These are phyloP conservation scores for Leucoraja erinaceus DNA, from an alignment of 2,113 vertebrate genomes.

Conservation along the genomic window DNA sequence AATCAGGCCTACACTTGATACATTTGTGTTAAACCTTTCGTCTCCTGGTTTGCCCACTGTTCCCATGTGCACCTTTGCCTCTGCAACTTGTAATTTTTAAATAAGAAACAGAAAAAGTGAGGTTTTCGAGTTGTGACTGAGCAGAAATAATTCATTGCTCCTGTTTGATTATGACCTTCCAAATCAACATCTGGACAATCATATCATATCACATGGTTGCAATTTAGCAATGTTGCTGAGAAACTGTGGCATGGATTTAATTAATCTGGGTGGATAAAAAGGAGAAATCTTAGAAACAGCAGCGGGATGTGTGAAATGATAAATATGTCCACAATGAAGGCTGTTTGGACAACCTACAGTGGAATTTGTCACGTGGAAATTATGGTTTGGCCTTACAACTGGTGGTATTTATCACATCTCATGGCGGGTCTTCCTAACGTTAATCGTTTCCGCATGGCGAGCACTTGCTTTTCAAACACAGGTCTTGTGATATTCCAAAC, in stretches of 20 bases:
- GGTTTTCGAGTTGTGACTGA: not conserved
- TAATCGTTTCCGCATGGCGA: not conserved
- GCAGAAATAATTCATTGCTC: not conserved
- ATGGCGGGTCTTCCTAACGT: no score
- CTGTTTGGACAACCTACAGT: not conserved
- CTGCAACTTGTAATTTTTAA: not conserved
- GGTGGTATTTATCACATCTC: not conserved
- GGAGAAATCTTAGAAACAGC: not conserved
- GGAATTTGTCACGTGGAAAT: slow-evolving; percentile 15
- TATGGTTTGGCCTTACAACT: not conserved
- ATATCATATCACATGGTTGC: not conserved
- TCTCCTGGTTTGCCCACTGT: not conserved
- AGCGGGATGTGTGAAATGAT: slow-evolving; percentile 13
- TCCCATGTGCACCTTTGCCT: not conserved
- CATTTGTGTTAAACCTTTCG: not conserved
- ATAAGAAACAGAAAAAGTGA: not conserved
- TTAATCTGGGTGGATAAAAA: not conserved
- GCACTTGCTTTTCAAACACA: not conserved
- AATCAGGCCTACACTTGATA: slow-evolving; percentile 8
- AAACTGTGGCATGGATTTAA: not conserved
- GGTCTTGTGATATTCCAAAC: not conserved
- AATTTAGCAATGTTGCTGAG: not conserved
- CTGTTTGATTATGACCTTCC: not conserved
- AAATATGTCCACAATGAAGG: slow-evolving; percentile 9
- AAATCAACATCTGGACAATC: not conserved